Percentiles rank a stretch among this genome's conserved stretches.
These are phyloP conservation scores for Petrocephalus schoutedeni DNA, from an alignment of 2,797 vertebrate genomes.

Conservation along the genomic window DNA sequence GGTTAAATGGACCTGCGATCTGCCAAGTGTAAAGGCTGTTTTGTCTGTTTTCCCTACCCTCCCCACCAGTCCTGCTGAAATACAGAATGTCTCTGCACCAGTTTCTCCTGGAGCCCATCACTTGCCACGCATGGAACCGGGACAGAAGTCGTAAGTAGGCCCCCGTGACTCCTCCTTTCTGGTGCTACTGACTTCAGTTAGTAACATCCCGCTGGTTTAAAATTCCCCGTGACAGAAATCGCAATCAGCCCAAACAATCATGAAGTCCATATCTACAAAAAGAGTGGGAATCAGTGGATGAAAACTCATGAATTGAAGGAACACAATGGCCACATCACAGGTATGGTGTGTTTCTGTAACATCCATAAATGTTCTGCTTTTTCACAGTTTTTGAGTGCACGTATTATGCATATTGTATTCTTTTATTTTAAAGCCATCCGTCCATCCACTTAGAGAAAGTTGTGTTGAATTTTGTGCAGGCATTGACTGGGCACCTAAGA, in stretches of 20 bases:
- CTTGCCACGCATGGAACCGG: slow-evolving; percentile 97
- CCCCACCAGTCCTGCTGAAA: slow-evolving; percentile 46
- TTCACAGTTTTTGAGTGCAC: neutral
- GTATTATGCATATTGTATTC: neutral
- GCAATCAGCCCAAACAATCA: slow-evolving; percentile 98
- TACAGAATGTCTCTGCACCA: slow-evolving; percentile 93
- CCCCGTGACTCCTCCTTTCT: neutral
- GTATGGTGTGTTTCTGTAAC: slow-evolving; percentile 49
- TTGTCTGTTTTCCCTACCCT: neutral
- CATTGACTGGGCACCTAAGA: slow-evolving; percentile 98
- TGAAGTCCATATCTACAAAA: slow-evolving; percentile 98
- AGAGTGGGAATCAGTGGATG: slow-evolving; percentile 90
- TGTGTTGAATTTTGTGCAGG: slow-evolving; percentile 55
- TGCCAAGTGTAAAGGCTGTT: neutral
- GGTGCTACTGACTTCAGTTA: neutral
- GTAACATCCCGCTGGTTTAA: neutral
- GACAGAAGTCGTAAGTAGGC: slow-evolving; percentile 86
- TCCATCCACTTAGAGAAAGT: neutral
- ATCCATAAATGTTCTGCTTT: neutral
- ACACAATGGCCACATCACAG: slow-evolving; percentile 97
- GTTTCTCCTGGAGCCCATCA: slow-evolving; percentile 96
- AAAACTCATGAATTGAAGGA: slow-evolving; percentile 96
- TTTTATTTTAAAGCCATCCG: neutral
- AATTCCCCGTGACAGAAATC: slow-evolving; percentile 68
- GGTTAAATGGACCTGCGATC: neutral